phyloP scores from a whole-genome alignment of 1,140 invertebrate species.

The Heliconius congener region DNA sequence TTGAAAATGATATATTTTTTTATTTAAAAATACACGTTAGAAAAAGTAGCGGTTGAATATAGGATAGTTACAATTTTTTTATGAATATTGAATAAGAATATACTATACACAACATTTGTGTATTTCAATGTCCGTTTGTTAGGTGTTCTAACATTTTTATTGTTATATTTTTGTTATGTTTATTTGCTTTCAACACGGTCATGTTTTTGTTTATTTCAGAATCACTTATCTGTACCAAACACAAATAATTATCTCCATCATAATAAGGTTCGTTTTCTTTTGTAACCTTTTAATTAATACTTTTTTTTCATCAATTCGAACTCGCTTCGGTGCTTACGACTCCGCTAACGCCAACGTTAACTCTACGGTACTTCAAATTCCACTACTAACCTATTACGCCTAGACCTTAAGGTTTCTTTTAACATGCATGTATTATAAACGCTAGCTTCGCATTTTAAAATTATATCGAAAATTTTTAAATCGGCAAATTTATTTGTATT shows the following conservation, averaged over 20 bases:
- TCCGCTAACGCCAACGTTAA: conserved; percentile 23
- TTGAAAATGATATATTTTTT: no score
- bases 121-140: background rate
- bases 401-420: background rate
- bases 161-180: conserved; percentile 79
- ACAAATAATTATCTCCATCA: conserved; percentile 91
- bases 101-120: no score
- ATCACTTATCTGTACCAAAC: conserved; percentile 93
- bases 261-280: conserved; percentile 87
- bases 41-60: no score
- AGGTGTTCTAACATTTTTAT: conserved; percentile 27
- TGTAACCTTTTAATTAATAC: conserved; percentile 69
- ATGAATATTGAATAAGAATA: no score
- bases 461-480: background rate
- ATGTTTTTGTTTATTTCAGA: conserved; percentile 91
- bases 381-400: conserved; percentile 4
- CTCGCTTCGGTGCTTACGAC: conserved; percentile 59
- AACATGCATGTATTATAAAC: background rate
- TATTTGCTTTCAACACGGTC: conserved; percentile 82
- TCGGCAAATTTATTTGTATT: background rate
- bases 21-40: no score
- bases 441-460: conserved; percentile 18
- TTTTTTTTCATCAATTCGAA: conserved; percentile 55
- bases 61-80: no score
- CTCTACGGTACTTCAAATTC: conserved; percentile 8